Percentiles rank a stretch among this genome's conserved stretches.
These are phyloP conservation scores for Drosophila robusta DNA, from an alignment of 2,888 invertebrate genomes.

Conservation along the genomic window DNA sequence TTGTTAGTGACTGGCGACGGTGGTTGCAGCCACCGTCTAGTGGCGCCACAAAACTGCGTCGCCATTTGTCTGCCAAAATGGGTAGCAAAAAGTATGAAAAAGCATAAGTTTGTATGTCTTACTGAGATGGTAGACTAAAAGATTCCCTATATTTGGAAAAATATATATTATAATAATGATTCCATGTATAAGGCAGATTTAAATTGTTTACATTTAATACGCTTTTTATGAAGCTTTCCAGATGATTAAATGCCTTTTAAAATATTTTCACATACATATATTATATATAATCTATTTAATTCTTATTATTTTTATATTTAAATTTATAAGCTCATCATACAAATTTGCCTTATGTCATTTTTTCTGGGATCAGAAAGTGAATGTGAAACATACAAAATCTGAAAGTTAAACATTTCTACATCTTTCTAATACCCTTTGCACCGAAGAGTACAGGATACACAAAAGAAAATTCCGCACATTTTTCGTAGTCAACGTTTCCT, in stretches of 20 bases:
- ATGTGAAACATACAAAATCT: too few relatives aligned
- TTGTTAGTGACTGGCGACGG: conserved; percentile 63
- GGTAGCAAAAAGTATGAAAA: conserved; percentile 33
- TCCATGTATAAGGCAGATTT: too few relatives aligned
- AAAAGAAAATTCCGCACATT: conserved; percentile 36
- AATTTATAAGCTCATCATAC: too few relatives aligned
- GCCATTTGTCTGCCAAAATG: conserved; percentile 75
- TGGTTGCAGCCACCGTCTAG: conserved; percentile 45
- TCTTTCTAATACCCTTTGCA: too few relatives aligned
- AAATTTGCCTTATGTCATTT: too few relatives aligned
- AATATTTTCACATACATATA: too few relatives aligned
- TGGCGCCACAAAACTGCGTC: conserved; percentile 74
- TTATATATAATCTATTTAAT: too few relatives aligned
- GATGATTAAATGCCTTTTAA: neutral
- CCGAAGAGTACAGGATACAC: neutral
- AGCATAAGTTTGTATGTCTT: neutral
- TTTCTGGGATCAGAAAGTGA: too few relatives aligned
- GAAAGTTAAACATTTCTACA: neutral
- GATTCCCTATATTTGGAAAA: conserved; percentile 16
- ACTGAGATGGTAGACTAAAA: neutral
- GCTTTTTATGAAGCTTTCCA: too few relatives aligned
- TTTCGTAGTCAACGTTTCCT: conserved; percentile 26
- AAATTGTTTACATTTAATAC: too few relatives aligned
- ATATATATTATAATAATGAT: too few relatives aligned
- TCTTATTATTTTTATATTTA: too few relatives aligned